Base-by-base conservation (phyloP, 2,113 vertebrate genomes). In the Dicrurus megarhynchus region DNA sequence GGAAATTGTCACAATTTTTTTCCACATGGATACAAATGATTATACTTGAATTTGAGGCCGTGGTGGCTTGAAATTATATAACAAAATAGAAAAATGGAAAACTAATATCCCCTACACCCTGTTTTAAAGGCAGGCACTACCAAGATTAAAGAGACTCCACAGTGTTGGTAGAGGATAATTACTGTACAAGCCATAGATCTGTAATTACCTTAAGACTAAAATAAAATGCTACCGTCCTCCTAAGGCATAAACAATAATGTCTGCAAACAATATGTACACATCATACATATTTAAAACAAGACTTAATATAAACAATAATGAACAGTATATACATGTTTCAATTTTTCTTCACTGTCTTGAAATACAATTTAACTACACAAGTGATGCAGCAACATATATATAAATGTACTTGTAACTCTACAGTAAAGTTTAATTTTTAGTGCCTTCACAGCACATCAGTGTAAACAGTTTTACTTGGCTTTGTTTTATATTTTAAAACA, bases 211-310 rank as follows among this genome's bases (percentile, higher is more conserved):
- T 99, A 98, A 97, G 97, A 99, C 98, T 99, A 99, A 99, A 99
- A 99, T 98, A 98, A 99, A 99, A 99, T 99, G 99, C 99, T 99
- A 99, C 99, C 94, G 69, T 99, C 98, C 98, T 99, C 98, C 99
- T 99, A 99, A 99, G 99, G 99, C 99, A 99, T 99, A 99, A 99
- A 99, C 99, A 98, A 99, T 99, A 99, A 99, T 99, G 99, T 99
- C 98, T 99, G 98, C 98, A 98, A 99, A 99, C 99, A 98, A 99
- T 99, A 99, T 99, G 98, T 99, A 99, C 99, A 99, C 99, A 99
- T 99, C 98, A 99, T 99, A 99, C 98, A 99, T 98, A 98, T 99
- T 99, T 98, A 99, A 99, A 99, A 99, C 99, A 99, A 99, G 98
- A 99, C 99, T 98, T 98, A 99, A 99, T 99, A 99, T 99, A 99